Base-by-base conservation (phyloP, 2,113 vertebrate species). In the Podilymbus podiceps region DNA sequence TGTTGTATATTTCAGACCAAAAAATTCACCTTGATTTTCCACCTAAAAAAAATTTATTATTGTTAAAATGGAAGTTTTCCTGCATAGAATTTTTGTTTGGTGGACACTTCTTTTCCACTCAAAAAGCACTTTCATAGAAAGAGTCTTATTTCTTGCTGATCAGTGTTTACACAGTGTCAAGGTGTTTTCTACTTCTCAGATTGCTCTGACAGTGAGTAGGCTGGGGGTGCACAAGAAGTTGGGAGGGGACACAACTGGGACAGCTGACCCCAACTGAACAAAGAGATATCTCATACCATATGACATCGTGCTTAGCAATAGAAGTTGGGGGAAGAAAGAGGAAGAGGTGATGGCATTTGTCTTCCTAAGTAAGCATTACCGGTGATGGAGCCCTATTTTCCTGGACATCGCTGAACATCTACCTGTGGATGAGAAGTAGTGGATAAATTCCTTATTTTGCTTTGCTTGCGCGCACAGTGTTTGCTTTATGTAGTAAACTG, bases 341-440 rank as follows among this genome's bases (percentile, higher is more conserved):
- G 15, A 53, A 58, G 25, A 9, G 5, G 4, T 50, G 17, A 40
- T 0, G 14, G 3, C 9, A 20, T 24, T 85, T 72, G 15, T 28
- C 52, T 63, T 82, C 19, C 10, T 5, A 12, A 44, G 15, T 17
- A 25, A 85, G 1, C 0, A 1, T 15, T 18, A 31, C 0, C 1
- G 3, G 2, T 19, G 28, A 17, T 30, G 14, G 19, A 75, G 6
- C 7, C 13, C 25, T 86, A 11, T 5, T 76, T 90, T 87, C 17
- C 6, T 71, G 24, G 42, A 58, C 18, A 28, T 46, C 28, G 10
- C 11, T 62, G 24, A 83, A 60, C 14, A 46, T 8, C 14, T 47
- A 6, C 12, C 27, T 55, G 13, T 7, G 2, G 3, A 25, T 38
- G 15, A 25, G 14, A 87, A 56, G 11, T 9, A 8, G 12, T 20